phyloP scores from a whole-genome alignment of 30 jellyfish, hydroid and myxozoan species.

The Turritopsis dohrnii region DNA sequence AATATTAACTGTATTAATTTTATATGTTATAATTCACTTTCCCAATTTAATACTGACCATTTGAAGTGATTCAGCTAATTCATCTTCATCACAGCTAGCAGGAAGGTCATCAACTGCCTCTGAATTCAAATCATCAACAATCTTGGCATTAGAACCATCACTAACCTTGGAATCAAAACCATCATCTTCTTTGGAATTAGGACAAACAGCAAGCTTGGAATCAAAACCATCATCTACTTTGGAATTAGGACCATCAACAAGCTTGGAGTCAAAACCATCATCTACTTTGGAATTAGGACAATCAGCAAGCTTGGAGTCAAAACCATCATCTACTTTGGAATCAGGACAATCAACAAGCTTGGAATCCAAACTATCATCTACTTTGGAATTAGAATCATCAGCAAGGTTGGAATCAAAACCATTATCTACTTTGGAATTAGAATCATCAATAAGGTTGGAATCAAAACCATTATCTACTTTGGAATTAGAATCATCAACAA shows the following conservation, averaged over 20 bases:
- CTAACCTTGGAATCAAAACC: not conserved
- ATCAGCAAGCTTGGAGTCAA: not conserved
- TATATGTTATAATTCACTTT: not conserved
- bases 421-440: too few relatives aligned
- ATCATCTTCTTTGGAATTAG: not conserved
- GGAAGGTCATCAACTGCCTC: not conserved
- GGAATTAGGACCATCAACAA: not conserved
- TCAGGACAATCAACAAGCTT: too few relatives aligned
- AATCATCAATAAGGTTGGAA: too few relatives aligned
- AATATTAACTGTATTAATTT: too few relatives aligned
- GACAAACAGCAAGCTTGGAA: not conserved
- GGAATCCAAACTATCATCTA: too few relatives aligned
- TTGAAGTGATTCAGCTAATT: not conserved
- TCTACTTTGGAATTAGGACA: not conserved
- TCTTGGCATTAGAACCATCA: not conserved
- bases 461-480: too few relatives aligned
- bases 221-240: not conserved
- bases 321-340: too few relatives aligned
- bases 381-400: too few relatives aligned
- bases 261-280: not conserved
- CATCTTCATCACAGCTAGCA: not conserved
- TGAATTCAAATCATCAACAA: not conserved
- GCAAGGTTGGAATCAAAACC: too few relatives aligned
- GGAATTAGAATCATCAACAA: too few relatives aligned
- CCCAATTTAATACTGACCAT: not conserved